Percentiles rank a stretch among this genome's conserved stretches.
phyloP scores from a whole-genome alignment of 2,888 invertebrate genomes.

The Lycaena phlaeas region DNA sequence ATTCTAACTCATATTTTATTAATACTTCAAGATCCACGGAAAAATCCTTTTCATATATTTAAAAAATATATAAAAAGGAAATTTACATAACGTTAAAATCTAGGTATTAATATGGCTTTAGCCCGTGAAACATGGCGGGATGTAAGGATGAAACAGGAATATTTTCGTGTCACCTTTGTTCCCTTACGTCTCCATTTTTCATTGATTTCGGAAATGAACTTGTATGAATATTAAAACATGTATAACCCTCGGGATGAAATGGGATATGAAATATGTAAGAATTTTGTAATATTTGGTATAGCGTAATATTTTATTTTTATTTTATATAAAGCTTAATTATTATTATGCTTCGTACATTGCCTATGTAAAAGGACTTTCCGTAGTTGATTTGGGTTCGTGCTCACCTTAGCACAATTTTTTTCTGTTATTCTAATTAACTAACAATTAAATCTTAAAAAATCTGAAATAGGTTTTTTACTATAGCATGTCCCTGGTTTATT shows the following conservation, averaged over 20 bases:
- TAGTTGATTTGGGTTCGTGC: too few relatives aligned
- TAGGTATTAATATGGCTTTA: constrained; percentile 10
- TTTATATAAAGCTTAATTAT: too few relatives aligned
- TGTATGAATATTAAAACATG: constrained; percentile 9
- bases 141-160: constrained; percentile 10
- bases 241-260: constrained; percentile 2
- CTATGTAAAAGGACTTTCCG: too few relatives aligned
- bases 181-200: constrained; percentile 10
- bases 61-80: constrained; percentile 6
- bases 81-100: constrained; percentile 7
- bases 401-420: too few relatives aligned
- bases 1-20: too few relatives aligned
- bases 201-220: constrained; percentile 12
- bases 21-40: too few relatives aligned
- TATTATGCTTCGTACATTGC: too few relatives aligned
- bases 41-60: constrained; percentile 1
- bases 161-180: constrained; percentile 11
- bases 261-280: not conserved
- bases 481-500: too few relatives aligned
- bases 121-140: constrained; percentile 10
- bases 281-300: too few relatives aligned
- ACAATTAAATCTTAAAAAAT: too few relatives aligned
- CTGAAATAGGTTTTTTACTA: too few relatives aligned
- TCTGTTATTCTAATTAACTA: too few relatives aligned
- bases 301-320: not conserved